These are phyloP conservation scores for Melanotaenia maccullochi DNA, from an alignment of 2,797 vertebrate species.

Conservation along the genomic window DNA sequence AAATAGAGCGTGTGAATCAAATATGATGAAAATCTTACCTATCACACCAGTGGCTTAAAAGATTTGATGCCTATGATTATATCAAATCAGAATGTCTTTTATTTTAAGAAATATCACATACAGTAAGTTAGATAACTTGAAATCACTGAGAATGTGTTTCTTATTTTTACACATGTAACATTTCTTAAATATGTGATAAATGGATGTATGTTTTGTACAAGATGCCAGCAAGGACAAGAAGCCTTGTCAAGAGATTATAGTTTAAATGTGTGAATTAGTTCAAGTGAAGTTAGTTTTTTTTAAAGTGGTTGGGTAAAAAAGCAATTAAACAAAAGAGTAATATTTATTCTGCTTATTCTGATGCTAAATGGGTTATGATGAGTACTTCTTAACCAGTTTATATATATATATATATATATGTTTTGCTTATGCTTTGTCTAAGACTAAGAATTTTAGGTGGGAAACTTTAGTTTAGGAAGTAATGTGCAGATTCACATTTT, in stretches of 20 bases:
- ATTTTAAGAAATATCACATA: neutral
- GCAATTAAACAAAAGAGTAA: neutral
- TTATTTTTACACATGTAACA: neutral
- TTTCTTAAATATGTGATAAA: slow-evolving; percentile 6
- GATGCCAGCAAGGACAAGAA: neutral
- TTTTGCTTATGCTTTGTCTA: no score
- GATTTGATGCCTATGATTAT: neutral
- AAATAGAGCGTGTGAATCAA: neutral
- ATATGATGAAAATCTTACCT: neutral
- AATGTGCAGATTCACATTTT: no score
- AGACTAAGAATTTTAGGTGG: neutral
- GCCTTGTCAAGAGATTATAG: neutral
- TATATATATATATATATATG: no score
- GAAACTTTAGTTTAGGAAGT: neutral
- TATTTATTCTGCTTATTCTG: neutral
- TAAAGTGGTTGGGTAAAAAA: neutral
- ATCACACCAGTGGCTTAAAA: neutral
- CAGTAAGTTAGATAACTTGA: neutral
- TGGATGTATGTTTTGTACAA: neutral
- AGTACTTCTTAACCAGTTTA: neutral
- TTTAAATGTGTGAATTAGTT: neutral
- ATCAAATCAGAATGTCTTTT: slow-evolving; percentile 23
- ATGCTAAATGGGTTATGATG: neutral
- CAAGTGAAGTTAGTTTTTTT: neutral
- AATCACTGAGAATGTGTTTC: neutral